A percentile compares a stretch with the other conserved stretches of the same genome.
These are phyloP conservation scores for Sminthopsis crassicaudata DNA, from an alignment of 2,113 vertebrate species.

Conservation along the genomic window DNA sequence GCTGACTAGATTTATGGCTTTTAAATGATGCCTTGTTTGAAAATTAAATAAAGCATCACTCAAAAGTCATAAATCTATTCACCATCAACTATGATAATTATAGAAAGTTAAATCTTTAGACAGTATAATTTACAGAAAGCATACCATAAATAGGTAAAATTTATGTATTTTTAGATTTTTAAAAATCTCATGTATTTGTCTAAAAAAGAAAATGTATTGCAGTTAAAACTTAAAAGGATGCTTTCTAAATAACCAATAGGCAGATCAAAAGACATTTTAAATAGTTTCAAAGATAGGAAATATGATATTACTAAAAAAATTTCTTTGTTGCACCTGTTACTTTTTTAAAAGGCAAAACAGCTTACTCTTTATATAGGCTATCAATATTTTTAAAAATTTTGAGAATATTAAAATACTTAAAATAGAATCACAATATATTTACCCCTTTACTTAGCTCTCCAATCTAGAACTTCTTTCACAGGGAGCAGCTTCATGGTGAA, in stretches of 20 bases:
- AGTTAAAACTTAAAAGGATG: not conserved
- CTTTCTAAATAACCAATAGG: not conserved
- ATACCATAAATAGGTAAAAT: not conserved
- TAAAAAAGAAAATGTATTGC: conserved; percentile 25
- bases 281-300: conserved; percentile 20
- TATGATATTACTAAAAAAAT: conserved; percentile 19
- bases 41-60: conserved; percentile 20
- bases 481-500: not conserved
- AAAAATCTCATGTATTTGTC: not conserved
- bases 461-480: conserved; percentile 4
- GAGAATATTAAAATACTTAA: conserved; percentile 35
- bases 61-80: not conserved
- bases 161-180: not conserved
- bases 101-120: not conserved
- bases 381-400: conserved; percentile 20
- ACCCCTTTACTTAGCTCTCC: conserved; percentile 8
- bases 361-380: not conserved
- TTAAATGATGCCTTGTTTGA: conserved; percentile 14
- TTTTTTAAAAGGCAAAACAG: conserved; percentile 12
- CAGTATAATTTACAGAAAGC: not conserved
- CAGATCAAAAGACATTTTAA: conserved; percentile 15
- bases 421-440: not conserved
- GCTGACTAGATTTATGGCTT: not conserved
- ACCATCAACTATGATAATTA: not conserved
- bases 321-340: conserved; percentile 8